Conservation (phyloP, 2,888 invertebrate species). For the Thelaira solivaga region DNA sequence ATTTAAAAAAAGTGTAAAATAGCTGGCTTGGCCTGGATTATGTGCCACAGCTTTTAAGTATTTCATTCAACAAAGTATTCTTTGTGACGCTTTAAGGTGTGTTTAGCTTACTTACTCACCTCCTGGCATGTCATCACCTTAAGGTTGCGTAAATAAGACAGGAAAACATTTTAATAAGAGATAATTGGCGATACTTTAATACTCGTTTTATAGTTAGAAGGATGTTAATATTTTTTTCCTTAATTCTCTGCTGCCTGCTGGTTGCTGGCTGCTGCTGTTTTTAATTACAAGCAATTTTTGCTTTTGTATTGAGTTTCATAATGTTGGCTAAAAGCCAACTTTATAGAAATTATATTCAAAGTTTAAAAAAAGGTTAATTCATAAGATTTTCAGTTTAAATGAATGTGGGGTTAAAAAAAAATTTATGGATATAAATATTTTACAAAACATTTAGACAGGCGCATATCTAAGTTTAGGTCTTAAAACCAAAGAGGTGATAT, state of each 20-base stretch:
- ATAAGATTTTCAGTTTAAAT: slow-evolving; percentile 1
- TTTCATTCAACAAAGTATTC: neutral
- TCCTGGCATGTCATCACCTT: neutral
- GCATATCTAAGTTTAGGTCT: too few species aligned
- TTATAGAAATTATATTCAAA: neutral
- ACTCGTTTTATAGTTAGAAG: too few species aligned
- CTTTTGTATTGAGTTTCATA: slow-evolving; percentile 10
- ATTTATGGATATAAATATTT: neutral
- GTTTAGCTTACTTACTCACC: neutral
- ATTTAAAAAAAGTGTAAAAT: too few species aligned
- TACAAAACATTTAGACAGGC: too few species aligned
- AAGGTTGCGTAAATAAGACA: neutral
- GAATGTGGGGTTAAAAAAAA: neutral
- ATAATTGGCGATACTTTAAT: slow-evolving; percentile 40
- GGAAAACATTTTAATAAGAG: slow-evolving; percentile 7
- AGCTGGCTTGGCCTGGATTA: neutral
- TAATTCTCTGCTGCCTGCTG: neutral
- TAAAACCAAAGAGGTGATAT: too few species aligned
- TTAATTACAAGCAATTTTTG: neutral
- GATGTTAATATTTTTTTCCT: neutral
- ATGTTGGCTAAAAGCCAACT: slow-evolving; percentile 36
- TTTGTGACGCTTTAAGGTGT: neutral
- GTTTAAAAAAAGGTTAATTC: neutral
- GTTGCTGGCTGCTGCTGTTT: slow-evolving; percentile 2
- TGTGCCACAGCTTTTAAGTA: neutral